Evolutionary conservation across 2,888 invertebrate genomes (phyloP), one percentile per base, ranked within the genome.

Genomic region (Dromius quadrimaculatus): DNA sequence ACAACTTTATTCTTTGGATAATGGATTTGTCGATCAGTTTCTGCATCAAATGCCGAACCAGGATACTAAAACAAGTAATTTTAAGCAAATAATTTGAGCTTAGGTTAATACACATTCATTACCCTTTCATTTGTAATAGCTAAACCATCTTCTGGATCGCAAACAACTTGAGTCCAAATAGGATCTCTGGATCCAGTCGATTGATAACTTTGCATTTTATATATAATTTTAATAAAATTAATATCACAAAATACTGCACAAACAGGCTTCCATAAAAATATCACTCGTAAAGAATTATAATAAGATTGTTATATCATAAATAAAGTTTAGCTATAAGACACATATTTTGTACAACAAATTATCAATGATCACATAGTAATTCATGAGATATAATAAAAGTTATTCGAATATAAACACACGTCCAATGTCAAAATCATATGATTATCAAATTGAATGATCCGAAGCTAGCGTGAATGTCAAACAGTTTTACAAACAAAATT

Each of bases 161-260:
- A 75, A 45, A 78, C 71, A 13, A 78, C 78, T 71, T 76, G 77
- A 1, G 79, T 78, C 79, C 79, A 79, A 54, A 79, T 75, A n/a
- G 79, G 79, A 65, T 79, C 79, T 47, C 77, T 75, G 19, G 77
- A 76, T 17, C 74, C 74, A 8, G 73, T 74, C 1, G 76, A 74
- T 54, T 75, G 73, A 61, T 76, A 76, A 71, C 74, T 76, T 13
- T 72, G 74, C 77, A 77, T 77, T 45, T 45, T 65, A 47, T 36
- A 38, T 45, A 57, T 54, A 23, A 43, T 45, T 22, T 47, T 9
- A 64, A 36, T 15, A 43, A 63, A 70, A 36, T 47, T 50, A 45
- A 64, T 47, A 57, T 64, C 59, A 64, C 34, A 64, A 71, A 36
- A 22, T 38, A 66, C 43, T 64, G 64, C 64, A 64, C 64, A 50